Percentiles rank a stretch among this genome's conserved stretches.
These are phyloP conservation scores for Casuarius casuarius DNA, from an alignment of 2,113 vertebrate genomes.

Conservation along the genomic window DNA sequence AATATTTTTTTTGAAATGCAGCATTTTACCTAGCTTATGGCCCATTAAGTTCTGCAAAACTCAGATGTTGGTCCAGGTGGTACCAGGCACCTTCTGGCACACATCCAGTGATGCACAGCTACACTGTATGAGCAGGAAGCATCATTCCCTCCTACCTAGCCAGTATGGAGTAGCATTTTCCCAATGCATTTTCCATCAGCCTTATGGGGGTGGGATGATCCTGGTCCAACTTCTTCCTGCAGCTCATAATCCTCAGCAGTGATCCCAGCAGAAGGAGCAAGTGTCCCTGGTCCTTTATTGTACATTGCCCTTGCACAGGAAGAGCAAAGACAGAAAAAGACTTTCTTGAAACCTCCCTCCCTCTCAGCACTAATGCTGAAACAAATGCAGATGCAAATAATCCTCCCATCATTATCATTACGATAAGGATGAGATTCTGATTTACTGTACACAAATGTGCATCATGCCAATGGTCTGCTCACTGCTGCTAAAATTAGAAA, in stretches of 20 bases:
- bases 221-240: not conserved
- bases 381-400: not conserved
- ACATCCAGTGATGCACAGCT: fast-evolving
- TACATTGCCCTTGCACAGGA: not conserved
- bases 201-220: not conserved
- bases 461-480: not conserved
- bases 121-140: fast-evolving
- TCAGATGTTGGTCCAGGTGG: not conserved
- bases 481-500: not conserved
- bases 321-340: not conserved
- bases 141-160: not conserved
- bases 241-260: not conserved
- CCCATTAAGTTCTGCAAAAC: not conserved
- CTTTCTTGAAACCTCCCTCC: not conserved
- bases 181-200: not conserved
- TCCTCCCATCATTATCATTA: fast-evolving
- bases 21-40: not conserved
- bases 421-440: not conserved
- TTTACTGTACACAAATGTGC: not conserved
- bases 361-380: not conserved
- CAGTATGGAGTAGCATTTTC: not conserved
- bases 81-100: not conserved
- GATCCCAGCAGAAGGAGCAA: not conserved
- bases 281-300: not conserved
- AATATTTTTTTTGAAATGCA: not conserved